These are phyloP conservation scores for Xiphophorus hellerii DNA, from an alignment of 2,113 vertebrate genomes.

Conservation along the genomic window DNA sequence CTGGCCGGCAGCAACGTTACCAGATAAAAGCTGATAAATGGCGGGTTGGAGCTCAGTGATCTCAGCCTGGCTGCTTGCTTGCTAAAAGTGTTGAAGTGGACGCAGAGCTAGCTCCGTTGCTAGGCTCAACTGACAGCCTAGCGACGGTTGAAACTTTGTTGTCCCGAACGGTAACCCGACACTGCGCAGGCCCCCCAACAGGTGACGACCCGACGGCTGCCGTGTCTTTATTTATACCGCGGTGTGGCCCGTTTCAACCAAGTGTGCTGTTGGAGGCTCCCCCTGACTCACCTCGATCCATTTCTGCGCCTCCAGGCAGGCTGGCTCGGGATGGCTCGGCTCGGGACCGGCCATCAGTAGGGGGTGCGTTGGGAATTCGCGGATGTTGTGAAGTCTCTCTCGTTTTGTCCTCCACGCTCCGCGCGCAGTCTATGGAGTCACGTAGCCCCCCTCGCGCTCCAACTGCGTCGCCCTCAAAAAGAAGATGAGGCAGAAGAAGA, in stretches of 20 bases:
- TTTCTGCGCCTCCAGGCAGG: slow-evolving; percentile 89
- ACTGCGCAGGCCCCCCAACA: slow-evolving; percentile 46
- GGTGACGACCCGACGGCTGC: slow-evolving; percentile 53
- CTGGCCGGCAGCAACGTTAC: not conserved
- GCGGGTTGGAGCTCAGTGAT: too few species aligned
- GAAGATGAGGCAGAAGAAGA: not conserved
- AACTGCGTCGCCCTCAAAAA: slow-evolving; percentile 19
- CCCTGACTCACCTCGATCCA: slow-evolving; percentile 90
- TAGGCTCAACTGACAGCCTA: not conserved
- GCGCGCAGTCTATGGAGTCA: slow-evolving; percentile 7
- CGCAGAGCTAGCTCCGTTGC: not conserved
- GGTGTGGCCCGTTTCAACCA: slow-evolving; percentile 29
- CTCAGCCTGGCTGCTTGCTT: not conserved
- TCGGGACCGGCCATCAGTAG: slow-evolving; percentile 86
- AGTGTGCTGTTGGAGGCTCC: not conserved
- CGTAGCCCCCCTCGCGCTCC: slow-evolving; percentile 21
- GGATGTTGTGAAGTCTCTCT: slow-evolving; percentile 1
- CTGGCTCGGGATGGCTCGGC: slow-evolving; percentile 81
- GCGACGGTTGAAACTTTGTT: slow-evolving; percentile 44
- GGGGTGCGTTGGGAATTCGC: not conserved
- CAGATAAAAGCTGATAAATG: not conserved
- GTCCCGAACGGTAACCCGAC: slow-evolving; percentile 55
- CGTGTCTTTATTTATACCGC: slow-evolving; percentile 60
- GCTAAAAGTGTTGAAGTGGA: not conserved
- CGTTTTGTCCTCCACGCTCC: not conserved